Conservation (phyloP, 2,797 vertebrate genomes). For the Acanthopagrus latus region DNA sequence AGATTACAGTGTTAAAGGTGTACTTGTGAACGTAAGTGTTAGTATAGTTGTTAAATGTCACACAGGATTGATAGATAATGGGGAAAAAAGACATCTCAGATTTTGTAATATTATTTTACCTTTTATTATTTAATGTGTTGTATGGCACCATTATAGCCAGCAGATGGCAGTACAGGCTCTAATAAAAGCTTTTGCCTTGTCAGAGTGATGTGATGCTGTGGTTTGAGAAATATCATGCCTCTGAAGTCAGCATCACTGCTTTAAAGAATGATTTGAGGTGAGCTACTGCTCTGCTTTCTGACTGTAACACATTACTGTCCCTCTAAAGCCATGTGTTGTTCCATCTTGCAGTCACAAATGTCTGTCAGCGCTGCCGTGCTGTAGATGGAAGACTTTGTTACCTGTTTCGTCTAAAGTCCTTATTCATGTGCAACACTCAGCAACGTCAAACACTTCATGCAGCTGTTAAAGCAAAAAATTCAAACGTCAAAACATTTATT, state of each 20-base stretch:
- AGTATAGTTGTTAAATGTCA: neutral
- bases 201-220: constrained; percentile 66
- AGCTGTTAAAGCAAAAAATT: neutral
- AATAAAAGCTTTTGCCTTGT: neutral
- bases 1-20: neutral
- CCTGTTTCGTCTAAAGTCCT: neutral
- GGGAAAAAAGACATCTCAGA: too few species aligned
- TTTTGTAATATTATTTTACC: neutral
- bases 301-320: too few species aligned
- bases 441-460: neutral
- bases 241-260: constrained; percentile 60
- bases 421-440: neutral
- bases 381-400: neutral
- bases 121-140: neutral
- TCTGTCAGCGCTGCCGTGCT: neutral
- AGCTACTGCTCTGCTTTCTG: constrained; percentile 17
- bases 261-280: constrained; percentile 62
- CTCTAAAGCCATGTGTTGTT: neutral
- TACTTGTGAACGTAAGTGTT: accelerated
- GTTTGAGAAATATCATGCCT: constrained; percentile 71
- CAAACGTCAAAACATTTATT: neutral
- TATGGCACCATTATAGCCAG: constrained; percentile 6
- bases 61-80: neutral
- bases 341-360: neutral
- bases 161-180: constrained; percentile 48